phyloP scores from a whole-genome alignment of 2,113 vertebrate species.

The Bufo gargarizans region DNA sequence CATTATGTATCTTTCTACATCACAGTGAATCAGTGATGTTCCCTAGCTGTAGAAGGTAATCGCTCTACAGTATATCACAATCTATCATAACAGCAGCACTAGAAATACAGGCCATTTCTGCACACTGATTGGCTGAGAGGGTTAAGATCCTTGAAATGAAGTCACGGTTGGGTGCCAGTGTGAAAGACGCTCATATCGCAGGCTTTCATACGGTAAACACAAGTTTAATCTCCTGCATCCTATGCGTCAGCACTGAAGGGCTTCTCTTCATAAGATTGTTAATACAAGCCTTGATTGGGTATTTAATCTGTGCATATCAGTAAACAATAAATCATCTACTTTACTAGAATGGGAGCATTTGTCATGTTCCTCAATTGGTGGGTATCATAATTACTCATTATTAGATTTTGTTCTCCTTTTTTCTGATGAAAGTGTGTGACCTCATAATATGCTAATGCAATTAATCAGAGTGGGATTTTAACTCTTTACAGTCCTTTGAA shows the following conservation, averaged over 20 bases:
- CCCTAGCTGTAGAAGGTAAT: constrained; percentile 22
- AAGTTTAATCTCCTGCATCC: constrained; percentile 59
- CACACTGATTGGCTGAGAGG: constrained; percentile 37
- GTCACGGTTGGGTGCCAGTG: constrained; percentile 53
- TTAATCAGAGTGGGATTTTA: neutral
- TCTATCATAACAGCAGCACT: constrained; percentile 33
- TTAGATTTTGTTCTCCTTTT: constrained; percentile 22
- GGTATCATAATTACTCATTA: constrained; percentile 38
- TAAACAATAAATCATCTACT: constrained; percentile 67
- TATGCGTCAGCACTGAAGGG: constrained; percentile 29
- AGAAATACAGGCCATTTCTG: constrained; percentile 42
- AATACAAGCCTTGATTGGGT: constrained; percentile 62
- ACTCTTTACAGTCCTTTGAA: neutral
- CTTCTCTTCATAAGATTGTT: constrained; percentile 48
- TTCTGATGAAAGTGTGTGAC: constrained; percentile 7
- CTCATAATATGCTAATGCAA: neutral
- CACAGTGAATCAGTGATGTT: constrained; percentile 38
- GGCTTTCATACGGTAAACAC: constrained; percentile 19
- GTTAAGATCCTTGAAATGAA: constrained; percentile 50
- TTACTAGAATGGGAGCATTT: constrained; percentile 39
- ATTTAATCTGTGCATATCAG: constrained; percentile 60
- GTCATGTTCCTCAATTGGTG: constrained; percentile 25
- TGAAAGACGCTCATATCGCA: constrained; percentile 52
- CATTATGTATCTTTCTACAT: constrained; percentile 43
- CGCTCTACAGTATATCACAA: constrained; percentile 28